Evolutionary conservation across 1,140 invertebrate species (phyloP).

Genomic region (Scaptodrosophila lebanonensis): DNA sequence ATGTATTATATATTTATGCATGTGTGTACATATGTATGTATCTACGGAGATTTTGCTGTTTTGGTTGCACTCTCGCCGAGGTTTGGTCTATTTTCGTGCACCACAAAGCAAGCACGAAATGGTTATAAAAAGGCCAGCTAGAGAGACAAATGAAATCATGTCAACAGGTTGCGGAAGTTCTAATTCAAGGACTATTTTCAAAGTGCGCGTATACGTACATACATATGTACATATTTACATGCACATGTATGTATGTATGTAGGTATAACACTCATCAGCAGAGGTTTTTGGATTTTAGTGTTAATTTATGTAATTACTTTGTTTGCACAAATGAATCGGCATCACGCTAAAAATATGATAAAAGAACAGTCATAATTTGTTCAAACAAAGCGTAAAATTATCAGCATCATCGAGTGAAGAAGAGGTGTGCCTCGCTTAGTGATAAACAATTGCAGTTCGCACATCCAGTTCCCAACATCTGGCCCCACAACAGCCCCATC

Average conservation of each 20-base stretch:
- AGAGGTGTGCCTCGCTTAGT: background rate
- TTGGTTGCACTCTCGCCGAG: constrained; percentile 62
- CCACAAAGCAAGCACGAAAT: constrained; percentile 19
- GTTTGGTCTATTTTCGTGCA: constrained; percentile 53
- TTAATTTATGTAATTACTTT: constrained; percentile 35
- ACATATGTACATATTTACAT: background rate
- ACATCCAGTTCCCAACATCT: too few species aligned
- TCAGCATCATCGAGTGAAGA: constrained; percentile 16
- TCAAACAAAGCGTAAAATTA: constrained; percentile 27
- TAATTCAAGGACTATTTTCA: constrained; percentile 40
- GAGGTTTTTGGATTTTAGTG: too few species aligned
- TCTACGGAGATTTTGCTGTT: constrained; percentile 14
- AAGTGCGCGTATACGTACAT: background rate
- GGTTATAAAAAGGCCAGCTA: constrained; percentile 19
- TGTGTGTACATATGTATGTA: background rate
- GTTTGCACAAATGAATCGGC: constrained; percentile 48
- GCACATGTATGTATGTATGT: too few species aligned
- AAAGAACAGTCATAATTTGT: constrained; percentile 31
- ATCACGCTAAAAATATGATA: constrained; percentile 14
- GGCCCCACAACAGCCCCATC: too few species aligned
- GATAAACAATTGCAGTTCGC: too few species aligned
- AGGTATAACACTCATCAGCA: too few species aligned
- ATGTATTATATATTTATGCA: background rate
- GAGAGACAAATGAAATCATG: constrained; percentile 26
- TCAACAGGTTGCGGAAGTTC: constrained; percentile 71